These are phyloP conservation scores for Oryzias curvinotus DNA, from an alignment of 2,113 vertebrate species.

Conservation along the genomic window DNA sequence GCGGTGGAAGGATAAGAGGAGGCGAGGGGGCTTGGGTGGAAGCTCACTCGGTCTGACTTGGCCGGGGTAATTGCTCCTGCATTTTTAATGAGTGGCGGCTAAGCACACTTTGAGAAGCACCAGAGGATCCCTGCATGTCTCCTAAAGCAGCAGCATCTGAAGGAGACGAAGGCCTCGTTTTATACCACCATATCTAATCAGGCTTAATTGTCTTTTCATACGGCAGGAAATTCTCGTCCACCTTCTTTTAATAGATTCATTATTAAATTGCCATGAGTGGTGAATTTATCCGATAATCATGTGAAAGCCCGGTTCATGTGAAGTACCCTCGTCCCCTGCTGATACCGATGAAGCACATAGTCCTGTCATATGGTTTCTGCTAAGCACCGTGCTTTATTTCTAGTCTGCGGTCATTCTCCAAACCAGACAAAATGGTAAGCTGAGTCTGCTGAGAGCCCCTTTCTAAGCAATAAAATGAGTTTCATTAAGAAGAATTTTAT, in stretches of 20 bases:
- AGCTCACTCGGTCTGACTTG: slow-evolving; percentile 57
- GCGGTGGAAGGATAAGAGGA: slow-evolving; percentile 12
- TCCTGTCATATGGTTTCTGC: slow-evolving; percentile 33
- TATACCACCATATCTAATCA: slow-evolving; percentile 12
- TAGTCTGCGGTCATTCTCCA: slow-evolving; percentile 22
- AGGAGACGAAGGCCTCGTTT: slow-evolving; percentile 10
- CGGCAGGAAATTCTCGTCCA: neutral
- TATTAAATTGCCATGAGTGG: slow-evolving; percentile 9
- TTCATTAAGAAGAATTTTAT: slow-evolving; percentile 16
- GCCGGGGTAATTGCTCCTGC: slow-evolving; percentile 68
- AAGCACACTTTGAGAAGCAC: slow-evolving; percentile 54
- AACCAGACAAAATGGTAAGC: slow-evolving; percentile 26
- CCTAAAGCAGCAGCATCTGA: slow-evolving; percentile 33
- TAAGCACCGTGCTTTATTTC: slow-evolving; percentile 17
- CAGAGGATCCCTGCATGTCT: slow-evolving; percentile 40
- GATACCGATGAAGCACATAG: slow-evolving; percentile 21
- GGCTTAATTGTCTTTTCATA: slow-evolving; percentile 13
- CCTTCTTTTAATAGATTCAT: neutral
- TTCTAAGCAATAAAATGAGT: slow-evolving; percentile 4
- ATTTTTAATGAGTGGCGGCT: slow-evolving; percentile 72
- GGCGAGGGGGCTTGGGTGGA: slow-evolving; percentile 29
- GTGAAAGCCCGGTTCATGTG: slow-evolving; percentile 4
- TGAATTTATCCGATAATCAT: slow-evolving; percentile 10
- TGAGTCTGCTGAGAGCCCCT: slow-evolving; percentile 6
- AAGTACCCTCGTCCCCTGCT: slow-evolving; percentile 1